Base-by-base conservation (phyloP, 2,888 invertebrate species). In the Spatulosminthurus flaviceps region DNA sequence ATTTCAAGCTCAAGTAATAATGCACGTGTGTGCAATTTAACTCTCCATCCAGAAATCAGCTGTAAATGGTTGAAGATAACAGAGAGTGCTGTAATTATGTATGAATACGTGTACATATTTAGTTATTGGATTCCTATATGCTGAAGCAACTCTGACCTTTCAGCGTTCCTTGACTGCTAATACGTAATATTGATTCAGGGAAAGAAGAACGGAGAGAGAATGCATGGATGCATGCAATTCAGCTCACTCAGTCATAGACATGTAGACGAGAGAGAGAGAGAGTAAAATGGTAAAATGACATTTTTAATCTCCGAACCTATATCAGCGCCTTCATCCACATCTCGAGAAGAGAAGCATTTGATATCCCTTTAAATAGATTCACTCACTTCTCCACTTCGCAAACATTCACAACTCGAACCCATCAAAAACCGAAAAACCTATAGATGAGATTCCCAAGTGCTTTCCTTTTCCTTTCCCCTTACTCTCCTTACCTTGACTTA, bases 271-370 rank as follows among this genome's bases (percentile, higher is more conserved):
- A 29, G 74, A 74, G 66, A 66, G 26, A 41, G 67, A 76, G 67
- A 66, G 41, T 24, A 34, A 78, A 42, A 73, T 75, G 71, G 78
- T 78, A 78, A 80, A 80, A 80, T 80, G 80, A 80, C 80, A 80
- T 80, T 80, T 80, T 80, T 80, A 80, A 80, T 80, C 80, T 80
- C 73, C 74, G 69, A 75, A 64, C 76, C 78, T 73, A 69, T 51
- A 66, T 76, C 75, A 76, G 67, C 29, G 41, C 75, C 75, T 66
- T 76, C 75, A 76, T 67, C 42, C 75, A 34, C 64, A 75, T 41
- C 75, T 76, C 76, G 19, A 41, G 67, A 28, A 76, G 19, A 41
- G 67, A 28, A 76, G 43, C 76, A 67, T 69, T 76, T 76, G 67
- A 76, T 76, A 76, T 76, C 76, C 74, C 43, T 69, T 69, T 69